A percentile compares a stretch with the other conserved stretches of the same genome.
Evolutionary conservation across 2,888 invertebrate genomes (phyloP).

Genomic region (Drosophila borealis): DNA sequence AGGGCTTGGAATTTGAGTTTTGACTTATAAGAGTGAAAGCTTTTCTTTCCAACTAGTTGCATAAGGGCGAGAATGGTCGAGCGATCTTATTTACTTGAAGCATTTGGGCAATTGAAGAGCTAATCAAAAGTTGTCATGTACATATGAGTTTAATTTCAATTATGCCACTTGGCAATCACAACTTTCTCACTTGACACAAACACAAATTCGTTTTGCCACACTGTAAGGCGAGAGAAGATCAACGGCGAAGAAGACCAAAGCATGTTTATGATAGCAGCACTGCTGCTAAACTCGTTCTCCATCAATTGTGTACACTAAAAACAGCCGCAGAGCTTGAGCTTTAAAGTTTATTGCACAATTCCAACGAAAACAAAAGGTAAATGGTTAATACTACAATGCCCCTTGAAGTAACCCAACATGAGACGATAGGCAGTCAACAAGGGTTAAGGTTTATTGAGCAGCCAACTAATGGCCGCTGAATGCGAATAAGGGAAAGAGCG

Average conservation of each 20-base stretch:
- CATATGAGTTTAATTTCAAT: background rate
- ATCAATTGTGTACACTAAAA: background rate
- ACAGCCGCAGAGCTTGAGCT: slow-evolving; percentile 15
- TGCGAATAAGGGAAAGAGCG: slow-evolving; percentile 24
- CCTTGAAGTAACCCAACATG: slow-evolving; percentile 13
- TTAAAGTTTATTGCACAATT: slow-evolving; percentile 54
- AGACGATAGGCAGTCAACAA: background rate
- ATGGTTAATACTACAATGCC: slow-evolving; percentile 31
- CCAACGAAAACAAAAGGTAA: slow-evolving; percentile 33
- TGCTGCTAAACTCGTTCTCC: slow-evolving; percentile 26
- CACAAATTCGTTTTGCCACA: slow-evolving; percentile 1
- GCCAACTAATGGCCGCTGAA: slow-evolving; percentile 5
- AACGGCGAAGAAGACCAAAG: slow-evolving; percentile 18
- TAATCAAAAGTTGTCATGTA: slow-evolving; percentile 2
- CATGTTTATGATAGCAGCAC: slow-evolving; percentile 17
- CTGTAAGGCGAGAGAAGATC: slow-evolving; percentile 22
- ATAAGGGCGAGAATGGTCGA: slow-evolving; percentile 8
- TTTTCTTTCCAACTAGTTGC: background rate
- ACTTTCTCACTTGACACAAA: slow-evolving; percentile 5
- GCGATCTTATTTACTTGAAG: slow-evolving; percentile 7
- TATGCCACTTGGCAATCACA: slow-evolving; percentile 3
- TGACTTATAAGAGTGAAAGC: background rate
- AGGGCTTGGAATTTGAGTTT: background rate
- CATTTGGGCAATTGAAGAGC: slow-evolving; percentile 2
- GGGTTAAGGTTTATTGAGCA: slow-evolving; percentile 14